Base-by-base conservation (phyloP, 2,113 vertebrate species). In the Periophthalmus modestus region DNA sequence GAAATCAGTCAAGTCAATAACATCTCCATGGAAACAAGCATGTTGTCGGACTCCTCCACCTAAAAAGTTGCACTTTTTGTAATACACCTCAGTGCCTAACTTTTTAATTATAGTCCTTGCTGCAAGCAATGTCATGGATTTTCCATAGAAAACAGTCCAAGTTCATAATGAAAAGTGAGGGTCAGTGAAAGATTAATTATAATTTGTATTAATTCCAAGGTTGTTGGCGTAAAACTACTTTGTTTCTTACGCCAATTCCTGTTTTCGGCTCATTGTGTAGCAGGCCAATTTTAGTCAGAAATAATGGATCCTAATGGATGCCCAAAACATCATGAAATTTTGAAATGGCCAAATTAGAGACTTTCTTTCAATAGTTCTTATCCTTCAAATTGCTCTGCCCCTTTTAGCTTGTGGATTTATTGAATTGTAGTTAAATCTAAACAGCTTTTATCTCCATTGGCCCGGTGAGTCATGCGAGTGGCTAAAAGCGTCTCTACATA, bases 401-500 rank as follows among this genome's bases (percentile, higher is more conserved):
- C 21, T 24, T 48, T 24, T 28, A 47, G 46, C 14, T 6, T 0
- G 66, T 7, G 39, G 21, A 48, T 67, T 67, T 67, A 48, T 43
- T 16, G 46, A 21, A 24, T 47, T 67, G n/a, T 67, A 48, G 10
- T 67, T 67, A 47, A 67, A 67, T 48, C 43, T 15, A 71, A 72
- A 28, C 24, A 48, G 59, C 47, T 65, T 73, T 73, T 75, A 61
- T 87, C 66, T 81, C 75, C 16, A 21, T 79, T 74, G 78, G 75
- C 82, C 82, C 75, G 73, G 2, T 55, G 61, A 84, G 79, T 75
- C 78, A n/a, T 47, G 16, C 61, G 48, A 34, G 11, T 74, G 78
- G 77, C 59, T 79, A 66, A 79, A 83, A 36, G n/a, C 19, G 69
- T 34, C 70, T 57, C 48, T 66, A 50, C 68, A 78, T 81, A 80